Conservation (phyloP, 1,140 invertebrate species). For the Tetragnatha versicolor region DNA sequence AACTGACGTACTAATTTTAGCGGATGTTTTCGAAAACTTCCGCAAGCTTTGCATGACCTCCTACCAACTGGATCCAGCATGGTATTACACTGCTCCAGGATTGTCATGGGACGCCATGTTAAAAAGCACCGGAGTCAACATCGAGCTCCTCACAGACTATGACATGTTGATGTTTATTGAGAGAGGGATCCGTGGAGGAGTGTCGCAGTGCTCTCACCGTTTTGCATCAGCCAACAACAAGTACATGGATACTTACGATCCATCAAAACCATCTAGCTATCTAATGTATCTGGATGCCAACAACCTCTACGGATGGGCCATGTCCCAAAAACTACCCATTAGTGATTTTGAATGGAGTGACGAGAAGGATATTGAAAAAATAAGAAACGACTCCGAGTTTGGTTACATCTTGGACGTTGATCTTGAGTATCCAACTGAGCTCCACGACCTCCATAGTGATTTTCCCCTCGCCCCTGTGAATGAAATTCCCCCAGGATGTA, state of each 20-base stretch:
- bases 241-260: background rate
- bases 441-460: conserved; percentile 61
- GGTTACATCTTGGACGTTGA: conserved; percentile 59
- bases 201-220: conserved; percentile 12
- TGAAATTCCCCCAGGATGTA: too few species aligned
- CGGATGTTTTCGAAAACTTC: background rate
- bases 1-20: too few species aligned
- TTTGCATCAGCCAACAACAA: background rate
- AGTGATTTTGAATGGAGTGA: conserved; percentile 32
- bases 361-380: background rate
- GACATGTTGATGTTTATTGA: conserved; percentile 2
- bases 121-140: background rate
- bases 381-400: background rate
- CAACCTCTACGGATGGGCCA: conserved; percentile 54
- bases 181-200: background rate
- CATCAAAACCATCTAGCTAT: background rate
- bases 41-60: background rate
- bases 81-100: background rate
- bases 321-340: conserved; percentile 44
- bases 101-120: background rate
- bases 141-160: background rate
- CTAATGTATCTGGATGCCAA: conserved; percentile 25
- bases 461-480: conserved; percentile 63
- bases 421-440: conserved; percentile 57
- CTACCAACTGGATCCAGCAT: background rate